Percentiles rank a stretch among this genome's conserved stretches.
These are phyloP conservation scores for Chelmon rostratus DNA, from an alignment of 2,797 vertebrate species.

Conservation along the genomic window DNA sequence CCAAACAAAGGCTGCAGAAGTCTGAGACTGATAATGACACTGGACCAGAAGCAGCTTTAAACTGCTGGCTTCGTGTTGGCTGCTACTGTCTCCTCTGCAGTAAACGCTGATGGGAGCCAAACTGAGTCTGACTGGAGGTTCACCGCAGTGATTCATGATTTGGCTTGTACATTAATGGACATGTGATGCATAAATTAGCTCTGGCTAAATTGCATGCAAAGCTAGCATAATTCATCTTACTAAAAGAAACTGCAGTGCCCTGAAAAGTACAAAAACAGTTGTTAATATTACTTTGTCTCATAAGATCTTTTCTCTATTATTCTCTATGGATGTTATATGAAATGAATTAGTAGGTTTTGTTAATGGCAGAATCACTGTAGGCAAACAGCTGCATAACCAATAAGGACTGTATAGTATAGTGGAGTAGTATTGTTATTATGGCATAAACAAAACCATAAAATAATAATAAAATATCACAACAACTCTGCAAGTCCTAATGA, in stretches of 20 bases:
- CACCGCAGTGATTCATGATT: conserved; percentile 33
- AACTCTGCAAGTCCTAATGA: too few species aligned
- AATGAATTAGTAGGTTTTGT: neutral
- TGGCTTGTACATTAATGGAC: conserved; percentile 25
- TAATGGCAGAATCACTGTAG: too few species aligned
- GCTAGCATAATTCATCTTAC: neutral
- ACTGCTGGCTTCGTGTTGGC: conserved; percentile 31
- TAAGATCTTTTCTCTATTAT: neutral
- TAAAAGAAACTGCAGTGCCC: neutral
- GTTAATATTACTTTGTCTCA: neutral
- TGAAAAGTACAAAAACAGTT: neutral
- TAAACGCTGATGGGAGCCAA: conserved; percentile 5
- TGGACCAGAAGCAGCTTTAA: conserved; percentile 30
- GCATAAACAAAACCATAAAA: neutral
- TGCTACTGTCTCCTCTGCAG: conserved; percentile 9
- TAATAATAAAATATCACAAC: neutral
- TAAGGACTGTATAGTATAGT: neutral
- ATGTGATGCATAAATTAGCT: conserved; percentile 39
- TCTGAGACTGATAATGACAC: conserved; percentile 28
- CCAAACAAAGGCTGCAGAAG: conserved; percentile 51
- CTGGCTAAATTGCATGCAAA: conserved; percentile 18
- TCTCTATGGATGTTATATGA: neutral
- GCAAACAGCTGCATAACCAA: too few species aligned
- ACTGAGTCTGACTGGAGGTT: conserved; percentile 27
- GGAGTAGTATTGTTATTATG: neutral